Evolutionary conservation across 2,113 vertebrate species (phyloP), one percentile per base, ranked within the genome.

Genomic region (Henicopernis longicauda): DNA sequence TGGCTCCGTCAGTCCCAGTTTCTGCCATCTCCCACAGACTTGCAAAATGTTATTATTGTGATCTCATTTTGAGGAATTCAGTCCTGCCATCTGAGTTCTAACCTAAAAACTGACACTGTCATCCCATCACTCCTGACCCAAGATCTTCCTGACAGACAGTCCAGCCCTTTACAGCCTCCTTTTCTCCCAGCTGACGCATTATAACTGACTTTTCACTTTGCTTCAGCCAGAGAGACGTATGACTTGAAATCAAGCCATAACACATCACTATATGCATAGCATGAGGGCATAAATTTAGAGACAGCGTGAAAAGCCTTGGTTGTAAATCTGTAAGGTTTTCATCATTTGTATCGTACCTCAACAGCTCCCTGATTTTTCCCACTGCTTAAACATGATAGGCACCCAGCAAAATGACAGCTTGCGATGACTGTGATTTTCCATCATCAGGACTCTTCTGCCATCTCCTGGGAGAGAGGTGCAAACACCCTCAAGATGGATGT

Each of bases 391-490:
- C 11, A 57, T 32, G 34, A 18, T 21, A 17, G 8, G 61, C 65
- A 36, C 12, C 3, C 50, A 42, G 42, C 36, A 23, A 45, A 62
- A 25, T 2, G 17, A n/a, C 11, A 32, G 31, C 16, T 63, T 27
- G 65, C 7, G 2, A 5, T 0, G n/a, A 15, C 11, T 58, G n/a
- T 10, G 23, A 6, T 4, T 38, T 11, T 11, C 54, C 61, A 69
- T 62, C 27, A 1, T 1, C 6, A 4, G 52, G 69, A 12, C 55
- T 94, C 81, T 95, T 49, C 95, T 95, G 95, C 92, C 96, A 95
- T 66, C 96, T 97, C 55, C 84, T 89, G 94, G 96, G 54, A 74
- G 45, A 79, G 16, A 77, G 6, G 5, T 7, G 61, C 16, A 45
- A 90, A 63, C 32, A 21, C 22, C 7, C 25, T 40, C 71, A 4